phyloP scores from a whole-genome alignment of 2,797 vertebrate genomes.

The Alosa sapidissima region DNA sequence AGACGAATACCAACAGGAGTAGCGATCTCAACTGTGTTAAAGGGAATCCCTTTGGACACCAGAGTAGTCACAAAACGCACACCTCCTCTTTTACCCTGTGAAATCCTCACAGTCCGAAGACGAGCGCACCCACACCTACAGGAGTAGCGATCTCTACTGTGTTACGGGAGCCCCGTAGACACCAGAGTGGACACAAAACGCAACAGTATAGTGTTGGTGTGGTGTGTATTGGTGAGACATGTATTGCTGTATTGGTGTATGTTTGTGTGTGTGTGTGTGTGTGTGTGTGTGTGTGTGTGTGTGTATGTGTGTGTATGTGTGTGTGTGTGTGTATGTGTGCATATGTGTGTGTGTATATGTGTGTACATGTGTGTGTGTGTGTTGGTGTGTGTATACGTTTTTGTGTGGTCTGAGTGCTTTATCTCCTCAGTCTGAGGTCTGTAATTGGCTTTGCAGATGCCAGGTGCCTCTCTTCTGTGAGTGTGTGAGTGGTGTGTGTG shows the following conservation, averaged over 20 bases:
- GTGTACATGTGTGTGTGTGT: neutral
- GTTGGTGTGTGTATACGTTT: neutral
- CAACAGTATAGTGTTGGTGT: neutral
- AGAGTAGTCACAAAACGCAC: no score
- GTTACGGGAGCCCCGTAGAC: no score
- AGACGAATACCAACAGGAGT: no score
- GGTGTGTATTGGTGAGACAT: neutral
- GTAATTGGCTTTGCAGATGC: neutral
- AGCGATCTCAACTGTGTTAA: no score
- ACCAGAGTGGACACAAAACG: no score
- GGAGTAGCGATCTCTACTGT: no score
- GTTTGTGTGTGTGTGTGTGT: neutral
- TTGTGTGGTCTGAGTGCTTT: conserved; percentile 8
- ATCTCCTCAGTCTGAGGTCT: neutral
- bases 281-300: neutral
- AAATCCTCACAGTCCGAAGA: no score
- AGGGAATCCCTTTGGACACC: no score
- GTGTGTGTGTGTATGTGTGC: neutral
- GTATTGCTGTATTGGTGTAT: neutral
- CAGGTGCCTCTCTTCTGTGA: neutral
- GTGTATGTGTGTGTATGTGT: neutral
- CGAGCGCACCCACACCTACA: no score
- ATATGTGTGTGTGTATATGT: neutral
- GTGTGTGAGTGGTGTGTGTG: no score
- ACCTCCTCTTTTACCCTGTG: no score